Conservation (phyloP, 2,888 invertebrate genomes). For the Temnothorax unifasciatus region DNA sequence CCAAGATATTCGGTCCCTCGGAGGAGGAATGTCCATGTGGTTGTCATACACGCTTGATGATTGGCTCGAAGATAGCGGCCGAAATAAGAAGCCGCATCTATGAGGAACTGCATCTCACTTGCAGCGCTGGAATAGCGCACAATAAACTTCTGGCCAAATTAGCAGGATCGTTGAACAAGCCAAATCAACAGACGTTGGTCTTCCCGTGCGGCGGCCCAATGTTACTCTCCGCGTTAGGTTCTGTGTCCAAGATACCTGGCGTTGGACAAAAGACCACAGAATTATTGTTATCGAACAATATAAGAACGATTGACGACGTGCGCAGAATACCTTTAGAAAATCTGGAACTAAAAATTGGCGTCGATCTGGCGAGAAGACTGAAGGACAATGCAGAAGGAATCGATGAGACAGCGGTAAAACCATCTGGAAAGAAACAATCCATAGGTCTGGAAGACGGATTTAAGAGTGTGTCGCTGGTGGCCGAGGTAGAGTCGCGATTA, state of each 20-base stretch:
- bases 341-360: constrained; percentile 88
- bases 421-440: constrained; percentile 92
- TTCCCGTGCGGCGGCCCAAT: constrained; percentile 90
- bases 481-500: constrained; percentile 92
- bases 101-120: constrained; percentile 91
- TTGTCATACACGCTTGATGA: constrained; percentile 90
- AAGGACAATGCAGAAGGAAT: constrained; percentile 92
- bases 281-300: constrained; percentile 89
- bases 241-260: constrained; percentile 91
- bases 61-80: constrained; percentile 92
- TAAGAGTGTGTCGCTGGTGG: constrained; percentile 90
- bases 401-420: constrained; percentile 91
- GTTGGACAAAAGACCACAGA: constrained; percentile 92
- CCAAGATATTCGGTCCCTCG: constrained; percentile 88
- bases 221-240: constrained; percentile 90
- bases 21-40: constrained; percentile 91
- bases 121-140: constrained; percentile 94
- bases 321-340: constrained; percentile 89
- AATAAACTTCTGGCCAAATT: constrained; percentile 95
- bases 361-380: constrained; percentile 90
- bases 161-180: constrained; percentile 91
- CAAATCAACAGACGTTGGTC: constrained; percentile 93
- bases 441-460: constrained; percentile 94
- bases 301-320: constrained; percentile 90
- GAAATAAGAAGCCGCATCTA: constrained; percentile 91